Base-by-base conservation (phyloP, 2,888 invertebrate species). In the Platycheirus albimanus region DNA sequence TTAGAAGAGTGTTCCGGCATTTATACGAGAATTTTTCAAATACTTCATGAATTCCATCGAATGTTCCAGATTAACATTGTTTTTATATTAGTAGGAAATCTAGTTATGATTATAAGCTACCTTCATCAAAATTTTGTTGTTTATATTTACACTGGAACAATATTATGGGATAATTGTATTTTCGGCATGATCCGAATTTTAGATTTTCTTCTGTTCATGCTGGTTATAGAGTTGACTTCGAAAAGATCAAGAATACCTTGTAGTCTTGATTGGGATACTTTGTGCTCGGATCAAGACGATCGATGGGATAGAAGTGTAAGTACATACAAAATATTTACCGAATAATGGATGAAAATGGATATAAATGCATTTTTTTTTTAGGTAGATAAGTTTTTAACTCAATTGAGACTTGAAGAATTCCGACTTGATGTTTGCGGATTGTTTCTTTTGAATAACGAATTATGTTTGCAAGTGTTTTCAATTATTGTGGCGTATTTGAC, bases 251-350 rank as follows among this genome's bases (percentile, higher is more conserved):
- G 10, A 61, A 61, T 45, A 8, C 45, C 61, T 17, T 13, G 13
- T 7, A 30, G 30, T 2, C n/a, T 61, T 0, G 30, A 30, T 19
- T 61, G 45, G 61, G 43, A 61, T 30, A 19, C 17, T 19, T 19
- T 61, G 0, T 61, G 17, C 5, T 61, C 61, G 19, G 61, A 45
- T 30, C 30, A 45, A 11, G 45, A 61, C 3, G 4, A n/a, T 3
- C 43, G 41, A n/a, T 61, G 43, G 61, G 45, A 61, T 30, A 61
- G 11, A 11, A 61, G 43, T 45, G 61, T 61, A 33, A 61, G 61
- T 61, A 41, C 8, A 33, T 3, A n/a, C 4, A 30, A 11, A n/a
- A n/a, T n/a, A n/a, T n/a, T n/a, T n/a, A n/a, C n/a, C n/a, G n/a
- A n/a, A n/a, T n/a, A n/a, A n/a, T n/a, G n/a, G n/a, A n/a, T n/a